phyloP scores from a whole-genome alignment of 2,113 vertebrate species.

The Mormyrus lacerda region DNA sequence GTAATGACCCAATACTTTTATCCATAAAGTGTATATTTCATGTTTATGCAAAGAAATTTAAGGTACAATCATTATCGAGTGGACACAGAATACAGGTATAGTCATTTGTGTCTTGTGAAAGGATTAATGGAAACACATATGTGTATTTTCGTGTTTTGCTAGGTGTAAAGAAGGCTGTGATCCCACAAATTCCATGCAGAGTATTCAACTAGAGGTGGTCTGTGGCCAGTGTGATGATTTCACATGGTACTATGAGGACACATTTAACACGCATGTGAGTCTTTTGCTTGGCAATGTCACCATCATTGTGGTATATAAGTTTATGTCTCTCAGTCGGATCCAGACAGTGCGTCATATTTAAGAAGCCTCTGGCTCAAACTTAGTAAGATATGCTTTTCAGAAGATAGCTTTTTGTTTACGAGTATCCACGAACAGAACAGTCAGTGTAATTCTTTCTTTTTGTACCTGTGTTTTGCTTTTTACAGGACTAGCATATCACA shows the following conservation, averaged over 20 bases:
- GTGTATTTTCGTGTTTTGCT: background rate
- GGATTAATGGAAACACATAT: background rate
- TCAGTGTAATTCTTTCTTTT: background rate
- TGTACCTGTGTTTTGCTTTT: background rate
- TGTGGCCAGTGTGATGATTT: constrained; percentile 53
- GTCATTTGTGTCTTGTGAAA: background rate
- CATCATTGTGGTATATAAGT: background rate
- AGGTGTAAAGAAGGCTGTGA: constrained; percentile 34
- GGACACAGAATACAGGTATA: background rate
- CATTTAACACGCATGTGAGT: constrained; percentile 39
- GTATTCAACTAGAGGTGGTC: constrained; percentile 42
- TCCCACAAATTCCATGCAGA: constrained; percentile 26
- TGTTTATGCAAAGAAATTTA: background rate
- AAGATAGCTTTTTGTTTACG: background rate
- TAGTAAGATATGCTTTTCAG: background rate
- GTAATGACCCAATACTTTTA: background rate
- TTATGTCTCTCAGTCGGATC: background rate
- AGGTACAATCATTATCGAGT: background rate
- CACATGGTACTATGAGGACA: constrained; percentile 52
- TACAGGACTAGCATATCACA: background rate
- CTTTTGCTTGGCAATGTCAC: background rate
- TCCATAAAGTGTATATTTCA: background rate
- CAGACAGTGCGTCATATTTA: background rate
- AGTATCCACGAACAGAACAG: background rate
- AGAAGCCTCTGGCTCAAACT: background rate